These are phyloP conservation scores for Bubo scandiacus DNA, from an alignment of 2,113 vertebrate genomes.

Conservation along the genomic window DNA sequence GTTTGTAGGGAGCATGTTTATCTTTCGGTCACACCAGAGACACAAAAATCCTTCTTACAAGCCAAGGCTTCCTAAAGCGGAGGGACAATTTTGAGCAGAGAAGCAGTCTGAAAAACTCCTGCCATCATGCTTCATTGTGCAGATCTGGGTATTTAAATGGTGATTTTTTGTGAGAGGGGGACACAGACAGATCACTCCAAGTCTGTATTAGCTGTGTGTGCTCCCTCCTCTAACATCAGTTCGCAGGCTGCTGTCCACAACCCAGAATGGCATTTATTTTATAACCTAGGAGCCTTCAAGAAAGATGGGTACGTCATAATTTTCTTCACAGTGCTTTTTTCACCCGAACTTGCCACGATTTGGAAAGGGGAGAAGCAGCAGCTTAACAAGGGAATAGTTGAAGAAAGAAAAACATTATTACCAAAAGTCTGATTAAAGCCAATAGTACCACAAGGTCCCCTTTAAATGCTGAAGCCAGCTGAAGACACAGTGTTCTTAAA, in stretches of 20 bases:
- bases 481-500: background rate
- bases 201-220: background rate
- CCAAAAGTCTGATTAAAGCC: background rate
- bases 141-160: background rate
- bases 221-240: background rate
- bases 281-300: background rate
- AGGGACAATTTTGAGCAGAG: background rate
- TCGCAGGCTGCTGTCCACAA: background rate
- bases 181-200: background rate
- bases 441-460: background rate
- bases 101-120: background rate
- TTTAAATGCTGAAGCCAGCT: background rate
- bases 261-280: background rate
- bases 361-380: background rate
- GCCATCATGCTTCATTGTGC: accelerated
- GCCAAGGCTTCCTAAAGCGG: background rate
- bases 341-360: background rate
- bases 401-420: background rate
- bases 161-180: accelerated
- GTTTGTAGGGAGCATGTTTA: accelerated
- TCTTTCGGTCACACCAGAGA: background rate
- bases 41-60: background rate
- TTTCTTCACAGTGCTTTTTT: background rate
- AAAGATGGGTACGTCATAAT: background rate
- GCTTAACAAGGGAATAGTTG: background rate